Base-by-base conservation (phyloP, 2,888 invertebrate species). In the Tenthredo scrophulariae region DNA sequence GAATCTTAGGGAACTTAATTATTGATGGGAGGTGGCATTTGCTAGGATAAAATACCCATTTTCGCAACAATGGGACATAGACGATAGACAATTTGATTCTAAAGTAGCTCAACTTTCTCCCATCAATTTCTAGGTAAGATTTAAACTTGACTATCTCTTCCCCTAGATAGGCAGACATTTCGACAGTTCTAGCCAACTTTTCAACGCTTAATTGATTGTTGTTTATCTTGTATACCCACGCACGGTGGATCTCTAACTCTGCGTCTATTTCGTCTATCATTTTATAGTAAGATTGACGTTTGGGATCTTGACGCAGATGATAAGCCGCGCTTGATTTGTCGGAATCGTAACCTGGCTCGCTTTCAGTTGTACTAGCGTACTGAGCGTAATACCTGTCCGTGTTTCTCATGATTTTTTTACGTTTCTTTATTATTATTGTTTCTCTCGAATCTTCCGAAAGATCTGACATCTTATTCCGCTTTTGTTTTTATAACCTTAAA, bases 281-380 rank as follows among this genome's bases (percentile, higher is more conserved):
- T 82, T 70, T 15, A 40, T 58, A 54, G 15, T 58, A 70, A 7
- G 18, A 7, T 22, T 18, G 15, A n/a, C 22, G 50, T 5, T 43
- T 18, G 0, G 80, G 80, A 13, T 70, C 70, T 22, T 70, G 7
- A 5, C 22, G 79, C 1, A 85, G 18, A 22, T 22, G 9, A n/a
- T 18, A 15, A 70, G 43, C 70, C 5, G 70, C 70, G 22, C 26
- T 58, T 18, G 82, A 37, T 84, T 72, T 84, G 18, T 87, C 87
- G 1, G 87, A 88, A 43, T 87, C 86, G 77, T 86, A 87, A 2
- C 54, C 46, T 13, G 84, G 85, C 70, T 86, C 86, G n/a, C 82
- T 74, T 29, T 84, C 40, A 1, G 62, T 79, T 4, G 72, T 75
- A 77, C 54, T 70, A 2, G 67, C 67, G 13, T 85, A 72, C 58